Conservation (phyloP, 2,113 vertebrate genomes). For the Oreotrochilus melanogaster region DNA sequence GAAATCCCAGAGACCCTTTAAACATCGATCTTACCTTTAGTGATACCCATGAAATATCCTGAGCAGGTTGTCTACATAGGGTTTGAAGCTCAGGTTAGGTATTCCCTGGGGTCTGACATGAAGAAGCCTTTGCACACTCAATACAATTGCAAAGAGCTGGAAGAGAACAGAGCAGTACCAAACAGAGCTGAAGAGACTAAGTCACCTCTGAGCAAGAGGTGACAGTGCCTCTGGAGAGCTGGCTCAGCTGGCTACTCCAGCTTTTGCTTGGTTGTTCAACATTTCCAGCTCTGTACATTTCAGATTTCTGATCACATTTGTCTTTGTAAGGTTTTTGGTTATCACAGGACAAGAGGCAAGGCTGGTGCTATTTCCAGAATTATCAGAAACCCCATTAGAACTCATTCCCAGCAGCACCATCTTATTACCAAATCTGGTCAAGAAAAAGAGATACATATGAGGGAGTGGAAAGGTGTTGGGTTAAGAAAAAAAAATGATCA, state of each 20-base stretch:
- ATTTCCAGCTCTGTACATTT: background rate
- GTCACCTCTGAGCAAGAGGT: background rate
- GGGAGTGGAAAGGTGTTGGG: background rate
- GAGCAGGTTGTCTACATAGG: too few relatives aligned
- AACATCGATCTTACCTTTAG: background rate
- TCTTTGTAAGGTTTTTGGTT: background rate
- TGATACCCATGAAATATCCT: background rate
- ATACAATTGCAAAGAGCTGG: background rate
- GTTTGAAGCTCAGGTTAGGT: background rate
- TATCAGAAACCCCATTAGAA: background rate
- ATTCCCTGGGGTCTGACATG: background rate
- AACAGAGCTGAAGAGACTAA: background rate
- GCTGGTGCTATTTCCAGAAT: fast-evolving
- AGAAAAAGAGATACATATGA: background rate
- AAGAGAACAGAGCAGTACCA: background rate
- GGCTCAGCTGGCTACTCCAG: background rate
- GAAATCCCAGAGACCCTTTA: background rate
- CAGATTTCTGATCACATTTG: background rate
- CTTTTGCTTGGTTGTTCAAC: background rate
- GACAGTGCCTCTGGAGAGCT: background rate
- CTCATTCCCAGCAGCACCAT: background rate
- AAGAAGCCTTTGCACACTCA: fast-evolving
- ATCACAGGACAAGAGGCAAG: background rate
- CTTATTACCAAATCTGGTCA: background rate
- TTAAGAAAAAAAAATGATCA: background rate